Percentiles rank a stretch among this genome's conserved stretches.
Conservation (phyloP, 2,888 invertebrate species). For the Ophion ellenae region DNA sequence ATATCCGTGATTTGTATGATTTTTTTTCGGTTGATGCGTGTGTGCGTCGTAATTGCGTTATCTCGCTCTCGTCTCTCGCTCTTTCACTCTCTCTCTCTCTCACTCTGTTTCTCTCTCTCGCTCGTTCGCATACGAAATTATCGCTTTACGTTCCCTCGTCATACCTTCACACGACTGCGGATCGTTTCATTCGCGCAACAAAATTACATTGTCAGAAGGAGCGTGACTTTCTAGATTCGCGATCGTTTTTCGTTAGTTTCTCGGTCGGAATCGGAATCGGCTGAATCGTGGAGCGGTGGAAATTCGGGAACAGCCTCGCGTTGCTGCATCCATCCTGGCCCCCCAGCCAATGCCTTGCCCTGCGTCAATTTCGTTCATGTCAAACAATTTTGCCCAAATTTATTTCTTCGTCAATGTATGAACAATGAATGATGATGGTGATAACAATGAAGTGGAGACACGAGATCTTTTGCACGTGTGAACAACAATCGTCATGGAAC, state of each 20-base stretch:
- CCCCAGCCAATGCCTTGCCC: slow-evolving; percentile 82
- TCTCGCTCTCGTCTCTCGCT: slow-evolving; percentile 31
- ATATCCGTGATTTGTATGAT: slow-evolving; percentile 47
- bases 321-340: slow-evolving; percentile 83
- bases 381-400: slow-evolving; percentile 66
- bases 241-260: slow-evolving; percentile 81
- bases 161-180: slow-evolving; percentile 22
- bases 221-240: slow-evolving; percentile 77
- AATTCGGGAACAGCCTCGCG: slow-evolving; percentile 84
- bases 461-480: background rate
- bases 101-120: slow-evolving; percentile 61
- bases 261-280: slow-evolving; percentile 83
- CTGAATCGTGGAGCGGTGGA: slow-evolving; percentile 82
- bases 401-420: background rate
- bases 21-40: slow-evolving; percentile 60
- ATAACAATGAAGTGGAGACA: background rate
- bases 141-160: slow-evolving; percentile 63
- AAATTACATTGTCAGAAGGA: slow-evolving; percentile 24
- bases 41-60: slow-evolving; percentile 64
- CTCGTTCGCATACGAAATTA: background rate
- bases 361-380: slow-evolving; percentile 76
- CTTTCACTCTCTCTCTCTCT: slow-evolving; percentile 25
- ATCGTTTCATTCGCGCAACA: slow-evolving; percentile 46
- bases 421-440: slow-evolving; percentile 12
- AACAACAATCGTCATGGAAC: background rate